These are phyloP conservation scores for Carposina sasakii DNA, from an alignment of 1,140 invertebrate genomes.

Conservation along the genomic window DNA sequence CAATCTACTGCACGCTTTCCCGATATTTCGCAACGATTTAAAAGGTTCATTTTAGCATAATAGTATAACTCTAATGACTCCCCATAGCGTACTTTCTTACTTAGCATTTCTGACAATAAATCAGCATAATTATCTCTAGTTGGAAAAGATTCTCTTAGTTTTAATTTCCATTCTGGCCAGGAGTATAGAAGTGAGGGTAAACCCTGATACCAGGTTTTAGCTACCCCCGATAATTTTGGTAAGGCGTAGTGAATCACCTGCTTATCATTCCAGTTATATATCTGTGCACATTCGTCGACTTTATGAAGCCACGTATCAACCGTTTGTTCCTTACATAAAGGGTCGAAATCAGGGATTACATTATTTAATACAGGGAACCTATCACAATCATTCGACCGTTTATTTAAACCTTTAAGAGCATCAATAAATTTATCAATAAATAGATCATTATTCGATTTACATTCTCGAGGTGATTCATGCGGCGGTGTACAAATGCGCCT, in stretches of 20 bases:
- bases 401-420: background rate
- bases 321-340: slow-evolving; percentile 3
- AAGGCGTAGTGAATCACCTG: slow-evolving; percentile 5
- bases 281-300: slow-evolving; percentile 9
- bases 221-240: slow-evolving; percentile 21
- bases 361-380: slow-evolving; percentile 1
- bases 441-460: too few species aligned
- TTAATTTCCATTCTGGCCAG: slow-evolving; percentile 33
- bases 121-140: slow-evolving; percentile 15
- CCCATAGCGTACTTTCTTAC: slow-evolving; percentile 3
- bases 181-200: slow-evolving; percentile 20
- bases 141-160: slow-evolving; percentile 25
- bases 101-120: slow-evolving; percentile 18
- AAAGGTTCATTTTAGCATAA: slow-evolving; percentile 9
- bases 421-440: slow-evolving; percentile 5
- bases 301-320: slow-evolving; percentile 6
- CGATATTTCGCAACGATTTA: slow-evolving; percentile 8
- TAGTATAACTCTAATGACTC: slow-evolving; percentile 8
- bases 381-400: background rate
- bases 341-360: slow-evolving; percentile 7
- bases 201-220: slow-evolving; percentile 11
- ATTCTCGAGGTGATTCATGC: too few species aligned
- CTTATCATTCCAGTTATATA: slow-evolving; percentile 5
- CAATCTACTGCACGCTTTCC: slow-evolving; percentile 9
- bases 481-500: too few species aligned